Base-by-base conservation (phyloP, 2,888 invertebrate genomes). In the Schizaphis graminum region DNA sequence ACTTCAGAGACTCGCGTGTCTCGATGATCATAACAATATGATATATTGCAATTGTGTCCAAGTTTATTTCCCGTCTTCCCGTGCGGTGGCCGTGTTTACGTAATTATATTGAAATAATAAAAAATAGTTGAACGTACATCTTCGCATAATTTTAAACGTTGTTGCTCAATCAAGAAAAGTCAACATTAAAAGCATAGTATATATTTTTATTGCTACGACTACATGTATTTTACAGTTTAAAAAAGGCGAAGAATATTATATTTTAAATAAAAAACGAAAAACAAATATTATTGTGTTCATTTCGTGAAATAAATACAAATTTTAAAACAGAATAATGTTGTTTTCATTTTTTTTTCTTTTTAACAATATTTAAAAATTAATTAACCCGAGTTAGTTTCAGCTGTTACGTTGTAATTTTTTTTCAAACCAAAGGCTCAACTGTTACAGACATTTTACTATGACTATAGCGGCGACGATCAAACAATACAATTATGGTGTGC, bases 401-500 rank as follows among this genome's bases (percentile, higher is more conserved):
- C 91, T 91, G 91, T 84, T 91, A 56, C 84, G 84, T 44, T 89
- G 28, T 44, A 44, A 44, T 26, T 90, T 44, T 84, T 21, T 47
- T 35, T 91, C 24, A 26, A 2, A 26, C 44, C 41, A 56, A 91
- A 41, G 53, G n/a, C 35, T 91, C 24, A 53, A 91, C 84, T 53
- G 91, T 84, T 91, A 77, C 41, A 35, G n/a, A 85, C 85, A 21
- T 91, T 61, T 91, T 57, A 57, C 57, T n/a, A 26, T 47, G 28
- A 86, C 21, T 10, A 84, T 56, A 44, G 28, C 21, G 24, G 57
- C n/a, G 41, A 49, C n/a, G 89, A 90, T 67, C 89, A 67, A 90
- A 90, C 67, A 67, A 67, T 67, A 90, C n/a, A 67, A 67, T n/a
- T 90, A 67, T 49, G 67, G n/a, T 35, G n/a, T n/a, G 13, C 90